Base-by-base conservation (phyloP, 2,113 vertebrate genomes). In the Hyla sarda region DNA sequence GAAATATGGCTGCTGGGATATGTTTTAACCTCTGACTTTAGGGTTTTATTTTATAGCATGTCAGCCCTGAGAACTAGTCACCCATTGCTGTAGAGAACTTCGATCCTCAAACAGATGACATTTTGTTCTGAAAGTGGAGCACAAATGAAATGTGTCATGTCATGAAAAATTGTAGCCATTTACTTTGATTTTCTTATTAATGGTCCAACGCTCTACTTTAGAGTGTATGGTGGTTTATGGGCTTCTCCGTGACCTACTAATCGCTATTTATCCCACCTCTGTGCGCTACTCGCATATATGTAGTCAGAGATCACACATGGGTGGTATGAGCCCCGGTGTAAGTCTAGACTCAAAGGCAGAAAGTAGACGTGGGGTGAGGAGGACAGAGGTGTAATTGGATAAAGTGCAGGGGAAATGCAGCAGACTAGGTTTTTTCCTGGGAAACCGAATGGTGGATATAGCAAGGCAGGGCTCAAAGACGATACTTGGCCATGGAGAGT, bases 1-100 rank as follows among this genome's bases (percentile, higher is more conserved):
- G 60, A 82, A 82, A 82, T 69, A 71, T 54, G 81, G 32, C 67
- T 71, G 67, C 81, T 71, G 25, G 45, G 41, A 54, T 72, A 54
- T 21, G 67, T 56, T 83, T 56, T 72, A 56, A 83, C 65, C 82
- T 32, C 48, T 83, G 82, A n/a, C 47, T 73, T 73, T 17, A 56
- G 23, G 45, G 12, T 37, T 32, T 19, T 87, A 12, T 32, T 83
- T 41, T 73, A 72, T 71, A 56, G 28, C 17, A 32, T 19, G 48
- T 54, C 47, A 30, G 16, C 2, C 21, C 37, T 47, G 9, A 76
- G 72, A 48, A n/a, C n/a, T 16, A 50, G 47, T 76, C 73, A 19
- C 25, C 28, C n/a, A 32, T 32, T 71, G 32, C 67, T 71, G 67
- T 37, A 41, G 1, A 77, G 47, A 77, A 17, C 23, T 75, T 75